Evolutionary conservation across 2,797 vertebrate species (phyloP).

Genomic region (Sebastes melanostomus): DNA sequence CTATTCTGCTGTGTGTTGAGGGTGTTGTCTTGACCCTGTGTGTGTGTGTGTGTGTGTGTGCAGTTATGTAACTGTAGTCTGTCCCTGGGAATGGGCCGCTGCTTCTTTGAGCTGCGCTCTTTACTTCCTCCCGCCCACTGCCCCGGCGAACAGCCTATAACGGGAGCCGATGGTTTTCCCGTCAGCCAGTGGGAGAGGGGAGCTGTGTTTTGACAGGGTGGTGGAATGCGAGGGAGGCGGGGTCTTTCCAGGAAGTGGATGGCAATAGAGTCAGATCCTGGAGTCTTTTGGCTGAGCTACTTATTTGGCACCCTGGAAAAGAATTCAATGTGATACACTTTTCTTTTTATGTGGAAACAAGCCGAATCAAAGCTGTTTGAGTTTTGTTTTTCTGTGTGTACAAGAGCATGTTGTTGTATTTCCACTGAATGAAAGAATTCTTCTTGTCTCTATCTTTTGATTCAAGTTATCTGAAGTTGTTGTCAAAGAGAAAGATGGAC

Average conservation of each 20-base stretch:
- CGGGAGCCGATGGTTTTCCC: conserved; percentile 14
- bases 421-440: background rate
- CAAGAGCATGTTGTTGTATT: background rate
- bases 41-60: conserved; percentile 12
- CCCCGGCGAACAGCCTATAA: conserved; percentile 42
- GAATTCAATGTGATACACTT: background rate
- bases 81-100: conserved; percentile 66
- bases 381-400: background rate
- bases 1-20: conserved; percentile 44
- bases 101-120: conserved; percentile 52
- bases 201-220: conserved; percentile 67
- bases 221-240: conserved; percentile 64
- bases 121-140: conserved; percentile 45
- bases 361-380: background rate
- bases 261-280: conserved; percentile 61
- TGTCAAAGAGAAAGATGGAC: background rate
- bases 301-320: conserved; percentile 41
- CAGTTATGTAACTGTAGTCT: conserved; percentile 69
- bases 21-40: conserved; percentile 64
- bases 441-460: background rate
- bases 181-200: conserved; percentile 58
- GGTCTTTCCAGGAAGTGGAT: conserved; percentile 76
- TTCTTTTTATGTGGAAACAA: background rate
- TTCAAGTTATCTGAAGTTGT: background rate
- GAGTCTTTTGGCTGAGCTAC: conserved; percentile 48